These are phyloP conservation scores for Prunella strophiata DNA, from an alignment of 2,797 vertebrate species.

Conservation along the genomic window DNA sequence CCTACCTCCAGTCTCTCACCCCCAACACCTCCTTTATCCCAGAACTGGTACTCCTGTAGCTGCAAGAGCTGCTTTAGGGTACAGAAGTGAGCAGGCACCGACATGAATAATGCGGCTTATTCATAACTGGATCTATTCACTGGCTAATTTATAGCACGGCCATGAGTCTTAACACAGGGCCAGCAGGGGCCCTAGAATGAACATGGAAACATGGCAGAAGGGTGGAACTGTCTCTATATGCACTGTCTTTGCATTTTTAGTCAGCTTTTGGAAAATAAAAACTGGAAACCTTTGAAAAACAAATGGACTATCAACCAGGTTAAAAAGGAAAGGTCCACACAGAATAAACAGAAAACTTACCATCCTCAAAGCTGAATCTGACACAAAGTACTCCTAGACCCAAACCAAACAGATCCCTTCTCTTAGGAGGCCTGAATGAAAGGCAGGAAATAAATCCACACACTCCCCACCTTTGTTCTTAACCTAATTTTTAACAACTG, in stretches of 20 bases:
- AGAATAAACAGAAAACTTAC: neutral
- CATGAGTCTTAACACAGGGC: neutral
- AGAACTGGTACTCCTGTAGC: neutral
- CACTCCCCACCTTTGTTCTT: neutral
- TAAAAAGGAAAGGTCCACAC: neutral
- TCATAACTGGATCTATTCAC: neutral
- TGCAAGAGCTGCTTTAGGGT: neutral
- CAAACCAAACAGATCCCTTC: neutral
- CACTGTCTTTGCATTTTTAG: neutral
- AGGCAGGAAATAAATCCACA: neutral
- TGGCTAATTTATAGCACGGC: neutral
- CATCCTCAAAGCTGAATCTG: neutral
- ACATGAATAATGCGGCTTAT: neutral
- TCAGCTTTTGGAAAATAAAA: neutral
- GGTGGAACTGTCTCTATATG: neutral
- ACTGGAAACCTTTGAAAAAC: neutral
- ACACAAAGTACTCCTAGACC: neutral
- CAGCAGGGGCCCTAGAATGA: rapidly evolving
- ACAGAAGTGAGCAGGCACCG: neutral
- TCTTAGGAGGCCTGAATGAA: neutral
- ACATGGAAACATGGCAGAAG: neutral
- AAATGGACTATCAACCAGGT: neutral
- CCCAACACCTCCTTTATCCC: neutral
- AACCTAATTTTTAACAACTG: neutral
- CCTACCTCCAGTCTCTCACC: neutral